phyloP scores from a whole-genome alignment of 2,888 invertebrate genomes.

The Anthrax anthrax region DNA sequence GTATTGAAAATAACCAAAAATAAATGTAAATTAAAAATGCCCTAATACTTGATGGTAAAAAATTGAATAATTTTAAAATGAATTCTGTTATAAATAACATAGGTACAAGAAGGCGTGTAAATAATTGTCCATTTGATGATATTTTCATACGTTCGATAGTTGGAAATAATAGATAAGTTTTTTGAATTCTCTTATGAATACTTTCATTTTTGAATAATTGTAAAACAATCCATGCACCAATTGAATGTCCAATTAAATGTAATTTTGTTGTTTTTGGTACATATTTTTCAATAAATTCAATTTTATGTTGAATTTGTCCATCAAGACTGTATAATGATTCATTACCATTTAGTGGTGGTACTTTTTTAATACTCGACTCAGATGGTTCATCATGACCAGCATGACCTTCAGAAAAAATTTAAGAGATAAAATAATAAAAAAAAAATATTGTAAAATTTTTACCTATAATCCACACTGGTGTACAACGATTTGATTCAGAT shows the following conservation, averaged over 20 bases:
- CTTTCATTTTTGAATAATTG: slow-evolving; percentile 49
- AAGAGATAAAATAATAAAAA: not conserved
- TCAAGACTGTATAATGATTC: slow-evolving; percentile 54
- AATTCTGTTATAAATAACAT: slow-evolving; percentile 35
- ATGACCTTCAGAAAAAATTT: slow-evolving; percentile 36
- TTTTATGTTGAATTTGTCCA: slow-evolving; percentile 46
- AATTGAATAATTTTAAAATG: slow-evolving; percentile 37
- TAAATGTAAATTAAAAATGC: slow-evolving; percentile 40
- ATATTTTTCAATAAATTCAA: slow-evolving; percentile 52
- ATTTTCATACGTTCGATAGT: slow-evolving; percentile 71
- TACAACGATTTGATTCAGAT: slow-evolving; percentile 9
- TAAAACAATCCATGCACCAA: slow-evolving; percentile 72
- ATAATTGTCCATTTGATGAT: slow-evolving; percentile 54
- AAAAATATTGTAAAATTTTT: slow-evolving; percentile 15
- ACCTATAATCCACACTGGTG: slow-evolving; percentile 70
- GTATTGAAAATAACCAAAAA: slow-evolving; percentile 39
- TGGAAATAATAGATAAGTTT: slow-evolving; percentile 68
- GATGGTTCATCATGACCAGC: slow-evolving; percentile 67
- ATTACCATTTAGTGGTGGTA: slow-evolving; percentile 39
- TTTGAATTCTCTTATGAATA: slow-evolving; percentile 41
- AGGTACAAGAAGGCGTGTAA: slow-evolving; percentile 48
- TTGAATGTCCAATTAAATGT: slow-evolving; percentile 79
- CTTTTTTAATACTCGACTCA: slow-evolving; percentile 33
- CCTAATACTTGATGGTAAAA: slow-evolving; percentile 41
- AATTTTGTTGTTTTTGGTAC: slow-evolving; percentile 58